Percentiles rank a stretch among this genome's conserved stretches.
Evolutionary conservation across 1,140 invertebrate species (phyloP).

Genomic region (Euschistus heros): DNA sequence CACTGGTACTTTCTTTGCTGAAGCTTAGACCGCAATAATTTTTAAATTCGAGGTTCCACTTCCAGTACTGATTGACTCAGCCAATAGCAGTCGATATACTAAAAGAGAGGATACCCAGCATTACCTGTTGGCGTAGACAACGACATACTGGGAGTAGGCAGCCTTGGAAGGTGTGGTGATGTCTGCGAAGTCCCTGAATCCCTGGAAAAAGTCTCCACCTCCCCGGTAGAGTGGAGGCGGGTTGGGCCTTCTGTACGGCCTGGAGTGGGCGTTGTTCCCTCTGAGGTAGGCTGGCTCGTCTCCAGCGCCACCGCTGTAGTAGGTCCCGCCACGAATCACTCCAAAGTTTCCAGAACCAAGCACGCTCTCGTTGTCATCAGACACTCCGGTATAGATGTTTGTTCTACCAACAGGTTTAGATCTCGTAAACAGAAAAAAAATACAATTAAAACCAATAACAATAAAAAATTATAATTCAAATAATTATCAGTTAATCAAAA

Average conservation of each 20-base stretch:
- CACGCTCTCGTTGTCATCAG: conserved; percentile 34
- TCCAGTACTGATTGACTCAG: neutral
- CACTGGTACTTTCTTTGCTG: no score
- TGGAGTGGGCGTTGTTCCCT: conserved; percentile 49
- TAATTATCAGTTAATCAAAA: no score
- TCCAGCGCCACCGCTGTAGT: conserved; percentile 50
- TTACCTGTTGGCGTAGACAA: conserved; percentile 67
- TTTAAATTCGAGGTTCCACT: no score
- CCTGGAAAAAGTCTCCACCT: conserved; percentile 60
- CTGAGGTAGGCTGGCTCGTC: conserved; percentile 51
- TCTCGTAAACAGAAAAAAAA: conserved; percentile 13
- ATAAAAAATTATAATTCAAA: no score
- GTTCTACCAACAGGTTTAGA: conserved; percentile 3
- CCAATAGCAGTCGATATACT: neutral
- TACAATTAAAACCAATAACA: neutral
- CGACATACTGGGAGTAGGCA: conserved; percentile 67
- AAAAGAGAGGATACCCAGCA: conserved; percentile 19
- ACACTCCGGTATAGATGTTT: neutral
- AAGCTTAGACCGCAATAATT: no score
- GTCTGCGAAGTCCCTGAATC: conserved; percentile 79
- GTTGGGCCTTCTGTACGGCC: conserved; percentile 43
- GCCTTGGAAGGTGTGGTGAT: conserved; percentile 70
- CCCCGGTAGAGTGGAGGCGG: conserved; percentile 35
- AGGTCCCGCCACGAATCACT: conserved; percentile 75
- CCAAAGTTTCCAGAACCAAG: conserved; percentile 81